Base-by-base conservation (phyloP, 2,113 vertebrate species). In the Sarotherodon lohbergeri region DNA sequence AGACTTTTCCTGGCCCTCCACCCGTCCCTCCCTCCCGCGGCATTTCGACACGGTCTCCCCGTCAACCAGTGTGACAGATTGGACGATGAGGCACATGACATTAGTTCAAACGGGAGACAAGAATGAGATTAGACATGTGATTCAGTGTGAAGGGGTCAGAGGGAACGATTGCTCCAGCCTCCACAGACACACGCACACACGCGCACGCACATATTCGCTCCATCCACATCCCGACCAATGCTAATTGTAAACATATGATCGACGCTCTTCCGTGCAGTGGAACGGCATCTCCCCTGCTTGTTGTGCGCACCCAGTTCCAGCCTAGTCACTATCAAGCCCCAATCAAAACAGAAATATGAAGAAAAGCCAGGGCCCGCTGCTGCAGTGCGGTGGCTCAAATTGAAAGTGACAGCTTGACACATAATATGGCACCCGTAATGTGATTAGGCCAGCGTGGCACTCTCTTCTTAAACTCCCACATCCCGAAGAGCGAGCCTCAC, bases 351-450 rank as follows among this genome's bases (percentile, higher is more conserved):
- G 92, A 91, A 96, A 95, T 93, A 92, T 86, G 94, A 93, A 93
- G 89, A 89, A 91, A 93, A 94, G 90, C 93, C 93, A 88, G 88
- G 82, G 71, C 90, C 84, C 24, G 82, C 83, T 81, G 86, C 88
- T 95, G 96, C 95, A 96, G 92, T n/a, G 88, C 79, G 43, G 87
- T 86, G 89, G 92, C 92, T 96, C 93, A 96, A 96, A 97, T 97
- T 95, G 96, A 95, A 97, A 96, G 96, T 96, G 97, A 97, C 96
- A 96, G 95, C 93, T 95, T 97, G 96, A 97, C 96, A 97, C 95
- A 94, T 96, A 96, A 96, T 96, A 96, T 96, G 95, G 96, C 96
- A 96, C 93, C 94, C 87, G 82, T 96, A 97, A 97, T 96, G 95
- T 96, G 96, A 97, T 97, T 96, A 97, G 93, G 94, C 95, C 95